Evolutionary conservation across 2,888 invertebrate genomes (phyloP).

Genomic region (Macroteleia sp.): DNA sequence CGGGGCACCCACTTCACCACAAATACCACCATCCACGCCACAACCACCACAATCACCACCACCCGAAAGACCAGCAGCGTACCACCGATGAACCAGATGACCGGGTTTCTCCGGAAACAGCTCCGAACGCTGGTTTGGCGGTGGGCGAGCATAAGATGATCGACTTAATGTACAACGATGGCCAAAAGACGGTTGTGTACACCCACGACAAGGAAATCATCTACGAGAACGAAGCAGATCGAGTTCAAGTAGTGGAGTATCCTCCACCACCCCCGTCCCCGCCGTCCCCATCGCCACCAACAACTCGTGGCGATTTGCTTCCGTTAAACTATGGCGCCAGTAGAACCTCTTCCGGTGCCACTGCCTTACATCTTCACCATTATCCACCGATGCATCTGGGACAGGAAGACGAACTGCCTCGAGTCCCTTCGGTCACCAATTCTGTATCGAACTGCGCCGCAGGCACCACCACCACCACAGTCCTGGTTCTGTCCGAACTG

Average conservation of each 20-base stretch:
- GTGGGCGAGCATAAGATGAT: conserved; percentile 89
- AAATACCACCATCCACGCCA: conserved; percentile 86
- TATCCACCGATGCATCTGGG: conserved; percentile 85
- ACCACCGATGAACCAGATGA: conserved; percentile 84
- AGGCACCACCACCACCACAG: conserved; percentile 86
- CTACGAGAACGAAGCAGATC: conserved; percentile 90
- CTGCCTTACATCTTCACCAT: conserved; percentile 85
- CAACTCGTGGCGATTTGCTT: conserved; percentile 85
- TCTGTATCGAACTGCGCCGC: conserved; percentile 72
- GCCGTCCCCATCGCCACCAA: conserved; percentile 83
- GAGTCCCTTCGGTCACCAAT: conserved; percentile 73
- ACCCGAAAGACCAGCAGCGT: conserved; percentile 81
- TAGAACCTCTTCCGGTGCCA: conserved; percentile 82
- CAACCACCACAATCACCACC: conserved; percentile 86
- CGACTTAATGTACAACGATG: conserved; percentile 93
- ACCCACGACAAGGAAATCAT: conserved; percentile 92
- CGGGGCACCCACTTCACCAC: conserved; percentile 86
- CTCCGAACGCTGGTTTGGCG: conserved; percentile 83
- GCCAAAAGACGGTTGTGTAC: conserved; percentile 93
- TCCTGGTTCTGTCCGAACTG: conserved; percentile 89
- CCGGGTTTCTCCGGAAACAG: conserved; percentile 81
- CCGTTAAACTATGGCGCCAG: conserved; percentile 85
- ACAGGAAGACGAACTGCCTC: conserved; percentile 85
- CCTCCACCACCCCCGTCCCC: conserved; percentile 82
- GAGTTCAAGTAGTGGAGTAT: conserved; percentile 82